phyloP scores from a whole-genome alignment of 2,797 vertebrate genomes.

The Neosilurus mollespiculum region DNA sequence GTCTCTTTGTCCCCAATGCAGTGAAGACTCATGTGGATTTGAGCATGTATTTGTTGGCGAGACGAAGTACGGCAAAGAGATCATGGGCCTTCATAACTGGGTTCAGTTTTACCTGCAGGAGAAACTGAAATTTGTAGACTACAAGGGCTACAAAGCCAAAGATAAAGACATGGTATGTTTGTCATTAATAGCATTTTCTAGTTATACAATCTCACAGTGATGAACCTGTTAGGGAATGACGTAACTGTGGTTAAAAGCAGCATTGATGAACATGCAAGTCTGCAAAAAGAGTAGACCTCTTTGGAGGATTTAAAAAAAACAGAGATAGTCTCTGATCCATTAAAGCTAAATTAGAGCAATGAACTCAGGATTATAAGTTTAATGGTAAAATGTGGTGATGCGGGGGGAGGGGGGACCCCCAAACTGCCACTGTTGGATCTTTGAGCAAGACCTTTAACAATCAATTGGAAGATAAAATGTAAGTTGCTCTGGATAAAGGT shows the following conservation, averaged over 20 bases:
- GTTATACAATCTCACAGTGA: neutral
- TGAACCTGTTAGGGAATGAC: neutral
- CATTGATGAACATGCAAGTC: no score
- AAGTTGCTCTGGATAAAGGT: no score
- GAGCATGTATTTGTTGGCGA: slow-evolving; percentile 87
- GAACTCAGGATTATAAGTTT: neutral
- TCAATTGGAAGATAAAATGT: no score
- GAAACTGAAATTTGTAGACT: slow-evolving; percentile 73
- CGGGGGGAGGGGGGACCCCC: no score
- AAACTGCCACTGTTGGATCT: no score
- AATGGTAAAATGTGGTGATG: neutral
- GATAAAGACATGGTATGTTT: slow-evolving; percentile 73
- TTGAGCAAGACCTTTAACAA: no score
- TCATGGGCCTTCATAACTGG: slow-evolving; percentile 86
- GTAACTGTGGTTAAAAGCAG: neutral
- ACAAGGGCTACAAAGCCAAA: slow-evolving; percentile 76
- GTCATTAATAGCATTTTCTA: neutral
- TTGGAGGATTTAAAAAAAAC: neutral
- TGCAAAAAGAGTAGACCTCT: no score
- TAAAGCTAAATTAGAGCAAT: neutral
- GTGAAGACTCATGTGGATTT: slow-evolving; percentile 82
- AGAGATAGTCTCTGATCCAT: neutral
- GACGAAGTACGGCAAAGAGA: slow-evolving; percentile 70
- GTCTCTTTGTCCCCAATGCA: slow-evolving; percentile 48
- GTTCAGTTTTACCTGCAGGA: slow-evolving; percentile 85